phyloP scores from a whole-genome alignment of 2,113 vertebrate genomes.

The Lycaon pictus region DNA sequence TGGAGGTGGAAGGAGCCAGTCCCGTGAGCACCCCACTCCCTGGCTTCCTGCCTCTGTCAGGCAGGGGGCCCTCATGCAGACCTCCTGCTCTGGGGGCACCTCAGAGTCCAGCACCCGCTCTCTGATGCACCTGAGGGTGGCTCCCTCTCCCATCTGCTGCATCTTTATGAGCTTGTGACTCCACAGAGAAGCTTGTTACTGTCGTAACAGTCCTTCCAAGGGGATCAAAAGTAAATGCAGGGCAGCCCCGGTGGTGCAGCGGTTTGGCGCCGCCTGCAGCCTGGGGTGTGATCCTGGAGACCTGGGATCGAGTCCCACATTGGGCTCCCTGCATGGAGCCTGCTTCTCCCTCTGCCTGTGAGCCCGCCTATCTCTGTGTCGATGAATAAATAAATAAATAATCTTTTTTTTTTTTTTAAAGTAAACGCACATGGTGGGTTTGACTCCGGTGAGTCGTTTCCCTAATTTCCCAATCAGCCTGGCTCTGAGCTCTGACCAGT shows the following conservation, averaged over 20 bases:
- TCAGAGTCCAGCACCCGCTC: not conserved
- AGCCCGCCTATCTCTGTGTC: no score
- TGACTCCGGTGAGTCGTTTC: not conserved
- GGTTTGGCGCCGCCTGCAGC: no score
- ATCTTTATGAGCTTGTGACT: not conserved
- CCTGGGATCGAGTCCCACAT: no score
- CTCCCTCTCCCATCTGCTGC: not conserved
- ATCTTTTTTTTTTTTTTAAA: no score
- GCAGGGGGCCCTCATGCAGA: not conserved
- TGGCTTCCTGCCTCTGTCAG: not conserved
- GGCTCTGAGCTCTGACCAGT: not conserved
- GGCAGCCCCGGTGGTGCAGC: no score
- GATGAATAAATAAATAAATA: no score
- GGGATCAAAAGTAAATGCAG: no score
- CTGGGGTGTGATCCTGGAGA: no score
- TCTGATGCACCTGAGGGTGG: not conserved
- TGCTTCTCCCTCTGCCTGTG: no score
- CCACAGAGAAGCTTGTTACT: not conserved
- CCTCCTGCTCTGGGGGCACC: not conserved
- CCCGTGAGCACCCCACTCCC: not conserved
- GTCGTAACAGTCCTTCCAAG: not conserved
- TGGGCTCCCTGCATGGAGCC: no score
- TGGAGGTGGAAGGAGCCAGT: fast-evolving
- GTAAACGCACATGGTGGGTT: not conserved
- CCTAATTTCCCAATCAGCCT: not conserved